phyloP scores from a whole-genome alignment of 2,113 vertebrate genomes.

The Bos javanicus region DNA sequence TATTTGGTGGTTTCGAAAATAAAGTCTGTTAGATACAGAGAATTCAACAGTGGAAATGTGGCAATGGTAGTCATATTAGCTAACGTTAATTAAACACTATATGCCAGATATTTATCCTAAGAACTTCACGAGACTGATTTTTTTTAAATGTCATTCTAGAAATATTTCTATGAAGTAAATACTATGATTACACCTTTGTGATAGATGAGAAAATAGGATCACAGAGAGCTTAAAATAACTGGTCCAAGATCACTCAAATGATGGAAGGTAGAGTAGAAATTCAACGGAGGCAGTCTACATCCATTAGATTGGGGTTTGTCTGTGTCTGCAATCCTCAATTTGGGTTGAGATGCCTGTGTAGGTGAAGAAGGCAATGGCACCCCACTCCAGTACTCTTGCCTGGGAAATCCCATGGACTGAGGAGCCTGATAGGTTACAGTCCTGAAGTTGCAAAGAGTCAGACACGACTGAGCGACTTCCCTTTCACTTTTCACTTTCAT shows the following conservation, averaged over 20 bases:
- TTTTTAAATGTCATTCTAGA: background rate
- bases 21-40: background rate
- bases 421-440: too few relatives aligned
- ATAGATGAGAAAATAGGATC: background rate
- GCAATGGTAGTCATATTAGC: background rate
- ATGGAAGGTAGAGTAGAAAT: too few relatives aligned
- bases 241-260: background rate
- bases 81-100: background rate
- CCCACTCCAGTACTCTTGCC: too few relatives aligned
- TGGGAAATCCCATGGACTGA: too few relatives aligned
- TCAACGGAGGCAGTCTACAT: background rate
- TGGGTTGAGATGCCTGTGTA: background rate
- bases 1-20: background rate
- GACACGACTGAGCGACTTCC: too few relatives aligned
- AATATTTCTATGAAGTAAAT: background rate
- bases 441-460: too few relatives aligned
- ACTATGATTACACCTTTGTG: background rate
- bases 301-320: background rate
- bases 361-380: too few relatives aligned
- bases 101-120: background rate
- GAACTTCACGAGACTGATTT: background rate
- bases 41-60: background rate
- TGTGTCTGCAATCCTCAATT: background rate
- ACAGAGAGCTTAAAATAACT: background rate
- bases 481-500: too few relatives aligned